Base-by-base conservation (phyloP, 2,888 invertebrate genomes). In the Quadriops clusia region DNA sequence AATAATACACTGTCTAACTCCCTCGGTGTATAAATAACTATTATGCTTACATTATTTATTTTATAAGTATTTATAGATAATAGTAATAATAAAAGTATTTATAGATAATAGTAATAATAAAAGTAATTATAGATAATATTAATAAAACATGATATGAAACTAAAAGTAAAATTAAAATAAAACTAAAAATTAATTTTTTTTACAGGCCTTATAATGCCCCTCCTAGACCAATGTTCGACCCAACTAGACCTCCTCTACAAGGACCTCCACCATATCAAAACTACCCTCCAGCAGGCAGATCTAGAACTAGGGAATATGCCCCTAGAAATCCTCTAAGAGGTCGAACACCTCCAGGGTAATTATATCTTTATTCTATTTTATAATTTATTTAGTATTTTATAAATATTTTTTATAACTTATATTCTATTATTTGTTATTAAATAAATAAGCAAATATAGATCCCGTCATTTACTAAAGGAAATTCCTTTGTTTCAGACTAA, bases 401-500 rank as follows among this genome's bases (percentile, higher is more conserved):
- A 9, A 6, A 23, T 7, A 23, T 23, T n/a, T 23, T 9, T 23
- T 23, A 9, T 23, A 7, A n/a, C 10, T 8, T 10, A 10, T 7
- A 7, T 23, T 23, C 7, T 23, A 23, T 23, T n/a, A 18, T 18
- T 18, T 18, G 18, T 7, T 8, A 23, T 23, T 7, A 10, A 23
- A n/a, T 9, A 23, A 23, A 23, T n/a, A 23, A 23, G 10, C 7
- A 9, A 23, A 7, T 6, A 23, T 7, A n/a, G n/a, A n/a, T n/a
- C n/a, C n/a, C n/a, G n/a, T n/a, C n/a, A n/a, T n/a, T n/a, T n/a
- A 9, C 14, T 17, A 22, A n/a, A n/a, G n/a, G n/a, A n/a, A n/a
- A n/a, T 9, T 8, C 28, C 30, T 26, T 17, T 32, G 33, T 60
- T 59, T 38, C 57, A 81, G 84, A 44, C 71, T 75, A 35, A 81